Percentiles rank a stretch among this genome's conserved stretches.
Evolutionary conservation across 2,888 invertebrate species (phyloP).

Genomic region (Stratiomys singularior): DNA sequence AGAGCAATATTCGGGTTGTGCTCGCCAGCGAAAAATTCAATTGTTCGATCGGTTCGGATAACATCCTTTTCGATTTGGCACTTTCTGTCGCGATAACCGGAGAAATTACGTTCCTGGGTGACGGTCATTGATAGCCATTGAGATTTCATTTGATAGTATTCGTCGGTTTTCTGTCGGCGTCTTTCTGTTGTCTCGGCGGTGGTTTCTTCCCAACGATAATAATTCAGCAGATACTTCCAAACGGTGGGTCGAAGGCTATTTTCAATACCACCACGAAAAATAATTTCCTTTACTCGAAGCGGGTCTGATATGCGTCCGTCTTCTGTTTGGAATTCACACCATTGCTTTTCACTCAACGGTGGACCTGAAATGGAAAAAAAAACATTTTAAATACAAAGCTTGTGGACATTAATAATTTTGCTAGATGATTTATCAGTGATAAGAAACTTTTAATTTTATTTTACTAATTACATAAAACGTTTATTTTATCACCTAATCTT

Average conservation of each 20-base stretch:
- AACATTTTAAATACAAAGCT: background rate
- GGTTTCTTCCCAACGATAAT: conserved; percentile 86
- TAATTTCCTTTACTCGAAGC: conserved; percentile 81
- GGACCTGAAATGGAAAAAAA: conserved; percentile 64
- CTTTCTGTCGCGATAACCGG: conserved; percentile 89
- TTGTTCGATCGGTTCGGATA: conserved; percentile 91
- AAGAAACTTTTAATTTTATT: too few relatives aligned
- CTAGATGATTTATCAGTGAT: too few relatives aligned
- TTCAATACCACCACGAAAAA: conserved; percentile 91
- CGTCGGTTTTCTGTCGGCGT: conserved; percentile 78
- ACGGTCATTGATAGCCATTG: conserved; percentile 94
- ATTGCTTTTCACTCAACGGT: conserved; percentile 81
- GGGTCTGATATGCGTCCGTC: conserved; percentile 84
- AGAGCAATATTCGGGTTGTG: conserved; percentile 87
- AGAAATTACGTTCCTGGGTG: conserved; percentile 88
- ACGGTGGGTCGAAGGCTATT: conserved; percentile 81
- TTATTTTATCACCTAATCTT: too few relatives aligned
- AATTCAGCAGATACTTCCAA: conserved; percentile 95
- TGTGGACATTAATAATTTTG: too few relatives aligned
- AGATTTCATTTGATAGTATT: conserved; percentile 94
- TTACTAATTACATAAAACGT: too few relatives aligned
- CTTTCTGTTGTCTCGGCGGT: conserved; percentile 75
- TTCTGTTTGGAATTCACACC: conserved; percentile 81
- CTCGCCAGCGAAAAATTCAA: conserved; percentile 92
- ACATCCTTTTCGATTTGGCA: conserved; percentile 98